Conservation (phyloP, 2,113 vertebrate genomes). For the Amia ocellicauda region DNA sequence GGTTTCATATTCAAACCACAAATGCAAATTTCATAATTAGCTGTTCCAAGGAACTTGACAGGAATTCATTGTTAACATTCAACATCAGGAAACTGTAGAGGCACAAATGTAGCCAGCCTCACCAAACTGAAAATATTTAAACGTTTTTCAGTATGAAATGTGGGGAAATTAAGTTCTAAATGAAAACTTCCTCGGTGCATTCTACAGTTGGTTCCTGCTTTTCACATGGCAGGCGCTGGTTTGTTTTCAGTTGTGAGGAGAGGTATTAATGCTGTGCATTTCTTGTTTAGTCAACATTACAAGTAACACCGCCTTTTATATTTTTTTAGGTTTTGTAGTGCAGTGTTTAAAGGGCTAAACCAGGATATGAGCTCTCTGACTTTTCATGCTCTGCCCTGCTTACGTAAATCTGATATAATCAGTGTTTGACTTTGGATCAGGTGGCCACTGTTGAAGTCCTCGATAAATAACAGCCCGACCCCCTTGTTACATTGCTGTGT, state of each 20-base stretch:
- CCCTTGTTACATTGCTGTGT: slow-evolving; percentile 38
- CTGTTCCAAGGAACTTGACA: too few species aligned
- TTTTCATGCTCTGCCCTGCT: slow-evolving; percentile 39
- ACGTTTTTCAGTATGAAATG: too few species aligned
- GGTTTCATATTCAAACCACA: too few species aligned
- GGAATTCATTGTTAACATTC: too few species aligned
- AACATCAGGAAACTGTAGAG: too few species aligned
- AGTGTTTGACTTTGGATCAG: slow-evolving; percentile 63
- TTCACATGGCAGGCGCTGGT: too few species aligned
- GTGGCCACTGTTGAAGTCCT: slow-evolving; percentile 51
- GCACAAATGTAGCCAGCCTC: too few species aligned
- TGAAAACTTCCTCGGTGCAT: too few species aligned
- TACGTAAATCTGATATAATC: slow-evolving; percentile 46
- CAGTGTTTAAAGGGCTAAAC: slow-evolving; percentile 45
- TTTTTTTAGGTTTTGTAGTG: slow-evolving; percentile 25
- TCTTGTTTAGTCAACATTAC: background rate
- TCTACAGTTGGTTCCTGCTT: too few species aligned
- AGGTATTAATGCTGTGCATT: slow-evolving; percentile 17
- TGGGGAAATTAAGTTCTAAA: too few species aligned
- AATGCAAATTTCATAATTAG: too few species aligned
- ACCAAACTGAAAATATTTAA: too few species aligned
- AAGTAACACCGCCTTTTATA: background rate
- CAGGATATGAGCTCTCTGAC: slow-evolving; percentile 31
- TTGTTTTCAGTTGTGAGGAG: background rate
- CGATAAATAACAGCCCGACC: slow-evolving; percentile 48